phyloP scores from a whole-genome alignment of 2,113 vertebrate species.

The Myiopsitta monachus region DNA sequence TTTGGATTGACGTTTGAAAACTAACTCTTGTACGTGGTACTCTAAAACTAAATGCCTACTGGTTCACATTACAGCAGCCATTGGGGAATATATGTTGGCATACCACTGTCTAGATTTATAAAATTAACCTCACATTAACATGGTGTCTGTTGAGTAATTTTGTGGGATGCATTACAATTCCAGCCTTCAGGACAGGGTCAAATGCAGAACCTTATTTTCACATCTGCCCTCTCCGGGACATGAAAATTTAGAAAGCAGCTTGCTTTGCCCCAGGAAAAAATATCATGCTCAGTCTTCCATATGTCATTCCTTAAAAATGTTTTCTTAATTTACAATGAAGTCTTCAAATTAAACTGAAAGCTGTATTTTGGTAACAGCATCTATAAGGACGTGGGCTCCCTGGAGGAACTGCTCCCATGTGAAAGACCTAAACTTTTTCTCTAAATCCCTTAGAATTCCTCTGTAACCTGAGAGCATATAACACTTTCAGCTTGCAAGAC shows the following conservation, averaged over 20 bases:
- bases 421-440: background rate
- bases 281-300: background rate
- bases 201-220: background rate
- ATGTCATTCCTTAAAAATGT: background rate
- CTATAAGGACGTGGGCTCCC: background rate
- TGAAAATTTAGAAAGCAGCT: conserved; percentile 22
- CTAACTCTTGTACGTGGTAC: background rate
- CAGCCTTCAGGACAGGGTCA: background rate
- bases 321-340: background rate
- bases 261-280: background rate
- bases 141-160: background rate
- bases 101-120: background rate
- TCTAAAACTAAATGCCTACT: background rate
- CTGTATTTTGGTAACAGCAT: background rate
- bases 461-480: background rate
- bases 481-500: background rate
- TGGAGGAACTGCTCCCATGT: background rate
- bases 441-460: background rate
- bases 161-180: background rate
- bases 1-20: background rate
- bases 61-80: background rate
- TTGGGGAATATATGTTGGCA: background rate
- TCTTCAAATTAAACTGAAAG: background rate
- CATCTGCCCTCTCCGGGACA: background rate
- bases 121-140: background rate